Percentiles rank a stretch among this genome's conserved stretches.
Conservation (phyloP, 2,113 vertebrate species). For the Gallinago media region DNA sequence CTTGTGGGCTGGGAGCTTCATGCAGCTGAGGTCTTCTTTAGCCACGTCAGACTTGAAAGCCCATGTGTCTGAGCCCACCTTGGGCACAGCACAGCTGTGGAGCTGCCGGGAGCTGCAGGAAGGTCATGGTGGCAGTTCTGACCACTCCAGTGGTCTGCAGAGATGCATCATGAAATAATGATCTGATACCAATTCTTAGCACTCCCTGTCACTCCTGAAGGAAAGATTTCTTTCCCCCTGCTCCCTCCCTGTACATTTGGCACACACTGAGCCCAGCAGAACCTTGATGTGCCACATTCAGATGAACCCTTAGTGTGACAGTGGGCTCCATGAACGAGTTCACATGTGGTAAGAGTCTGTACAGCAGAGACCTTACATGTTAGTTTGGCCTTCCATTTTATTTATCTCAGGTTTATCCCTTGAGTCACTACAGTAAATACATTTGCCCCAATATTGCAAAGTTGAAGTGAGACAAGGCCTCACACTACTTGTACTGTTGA, state of each 20-base stretch:
- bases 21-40: neutral
- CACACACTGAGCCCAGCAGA: neutral
- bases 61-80: accelerated
- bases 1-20: neutral
- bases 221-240: neutral
- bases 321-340: neutral
- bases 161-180: neutral
- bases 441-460: neutral
- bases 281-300: accelerated
- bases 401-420: neutral
- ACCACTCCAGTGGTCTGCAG: neutral
- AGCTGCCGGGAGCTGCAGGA: neutral
- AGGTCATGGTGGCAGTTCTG: neutral
- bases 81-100: neutral
- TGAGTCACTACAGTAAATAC: neutral
- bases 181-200: neutral
- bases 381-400: neutral
- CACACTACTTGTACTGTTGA: neutral
- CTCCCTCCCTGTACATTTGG: neutral
- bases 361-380: neutral
- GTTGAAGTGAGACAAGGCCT: neutral
- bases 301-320: accelerated
- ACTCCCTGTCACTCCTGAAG: neutral
- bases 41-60: neutral
- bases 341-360: neutral